Percentiles rank a stretch among this genome's conserved stretches.
Evolutionary conservation across 2,113 vertebrate species (phyloP).

Genomic region (Neodontobutis hainanensis): DNA sequence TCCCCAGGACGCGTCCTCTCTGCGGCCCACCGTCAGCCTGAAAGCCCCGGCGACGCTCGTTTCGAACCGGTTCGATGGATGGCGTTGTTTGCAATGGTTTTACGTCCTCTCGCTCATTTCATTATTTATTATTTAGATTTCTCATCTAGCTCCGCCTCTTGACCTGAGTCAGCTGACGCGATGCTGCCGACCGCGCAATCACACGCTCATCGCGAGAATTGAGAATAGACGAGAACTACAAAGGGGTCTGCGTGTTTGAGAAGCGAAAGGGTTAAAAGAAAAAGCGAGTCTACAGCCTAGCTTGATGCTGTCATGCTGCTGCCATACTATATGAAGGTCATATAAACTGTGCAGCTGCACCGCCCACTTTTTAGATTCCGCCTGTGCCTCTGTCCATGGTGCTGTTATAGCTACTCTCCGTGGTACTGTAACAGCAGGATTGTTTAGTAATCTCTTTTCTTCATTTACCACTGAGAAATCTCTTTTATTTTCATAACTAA

Average conservation of each 20-base stretch:
- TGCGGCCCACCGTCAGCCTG: slow-evolving; percentile 29
- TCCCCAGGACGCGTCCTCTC: slow-evolving; percentile 33
- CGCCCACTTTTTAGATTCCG: background rate
- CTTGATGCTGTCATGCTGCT: slow-evolving; percentile 20
- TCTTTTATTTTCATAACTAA: no score
- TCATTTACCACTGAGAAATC: background rate
- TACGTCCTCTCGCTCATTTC: slow-evolving; percentile 47
- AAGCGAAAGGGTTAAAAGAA: slow-evolving; percentile 34
- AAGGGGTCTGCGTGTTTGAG: slow-evolving; percentile 1
- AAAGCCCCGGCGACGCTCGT: slow-evolving; percentile 33
- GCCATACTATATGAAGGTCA: slow-evolving; percentile 59
- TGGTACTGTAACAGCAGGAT: background rate
- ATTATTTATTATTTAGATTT: slow-evolving; percentile 64
- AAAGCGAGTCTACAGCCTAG: slow-evolving; percentile 12
- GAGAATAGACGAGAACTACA: slow-evolving; percentile 1
- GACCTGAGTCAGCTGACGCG: slow-evolving; percentile 68
- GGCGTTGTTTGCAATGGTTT: slow-evolving; percentile 39
- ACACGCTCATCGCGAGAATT: slow-evolving; percentile 61
- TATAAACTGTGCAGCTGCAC: slow-evolving; percentile 26
- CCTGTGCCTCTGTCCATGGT: slow-evolving; percentile 60
- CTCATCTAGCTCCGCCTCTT: slow-evolving; percentile 56
- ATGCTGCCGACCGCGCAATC: slow-evolving; percentile 44
- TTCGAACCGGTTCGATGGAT: slow-evolving; percentile 40
- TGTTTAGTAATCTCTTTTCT: background rate
- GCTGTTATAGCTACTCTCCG: slow-evolving; percentile 39